Conservation (phyloP, 2,888 invertebrate genomes). For the Andrena bucephala region DNA sequence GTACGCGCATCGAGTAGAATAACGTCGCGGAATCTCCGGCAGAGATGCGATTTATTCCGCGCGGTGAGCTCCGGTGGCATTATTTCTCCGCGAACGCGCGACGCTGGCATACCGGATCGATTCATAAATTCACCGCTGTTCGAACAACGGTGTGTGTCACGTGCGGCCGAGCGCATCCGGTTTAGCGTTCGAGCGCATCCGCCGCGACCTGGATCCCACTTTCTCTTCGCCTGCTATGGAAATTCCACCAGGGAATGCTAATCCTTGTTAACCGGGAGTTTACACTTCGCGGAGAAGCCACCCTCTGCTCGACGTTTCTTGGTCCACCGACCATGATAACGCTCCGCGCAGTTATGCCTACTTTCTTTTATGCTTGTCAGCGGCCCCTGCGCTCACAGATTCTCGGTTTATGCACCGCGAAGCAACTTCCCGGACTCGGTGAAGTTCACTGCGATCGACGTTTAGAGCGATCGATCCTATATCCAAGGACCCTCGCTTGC, state of each 20-base stretch:
- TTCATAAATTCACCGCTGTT: constrained; percentile 14
- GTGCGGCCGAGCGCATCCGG: constrained; percentile 3
- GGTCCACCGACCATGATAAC: no score
- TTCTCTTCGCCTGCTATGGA: constrained; percentile 8
- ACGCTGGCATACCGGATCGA: neutral
- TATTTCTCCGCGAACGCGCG: neutral
- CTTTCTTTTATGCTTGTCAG: neutral
- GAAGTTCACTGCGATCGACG: no score
- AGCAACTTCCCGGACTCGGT: no score
- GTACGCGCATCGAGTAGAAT: neutral
- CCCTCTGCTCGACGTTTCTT: neutral
- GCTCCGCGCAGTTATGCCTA: neutral
- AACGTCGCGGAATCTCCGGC: neutral
- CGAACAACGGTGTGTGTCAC: constrained; percentile 15
- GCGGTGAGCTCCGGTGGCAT: constrained; percentile 12
- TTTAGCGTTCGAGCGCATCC: neutral
- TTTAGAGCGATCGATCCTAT: no score
- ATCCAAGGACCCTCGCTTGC: no score
- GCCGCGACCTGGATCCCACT: neutral
- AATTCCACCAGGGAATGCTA: constrained; percentile 27
- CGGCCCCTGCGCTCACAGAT: neutral
- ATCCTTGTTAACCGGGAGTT: constrained; percentile 32
- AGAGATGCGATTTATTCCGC: constrained; percentile 8
- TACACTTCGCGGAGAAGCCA: neutral
- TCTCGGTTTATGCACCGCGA: no score